Evolutionary conservation across 2,113 vertebrate species (phyloP), one percentile per base, ranked within the genome.

Genomic region (Lasiurus cinereus): DNA sequence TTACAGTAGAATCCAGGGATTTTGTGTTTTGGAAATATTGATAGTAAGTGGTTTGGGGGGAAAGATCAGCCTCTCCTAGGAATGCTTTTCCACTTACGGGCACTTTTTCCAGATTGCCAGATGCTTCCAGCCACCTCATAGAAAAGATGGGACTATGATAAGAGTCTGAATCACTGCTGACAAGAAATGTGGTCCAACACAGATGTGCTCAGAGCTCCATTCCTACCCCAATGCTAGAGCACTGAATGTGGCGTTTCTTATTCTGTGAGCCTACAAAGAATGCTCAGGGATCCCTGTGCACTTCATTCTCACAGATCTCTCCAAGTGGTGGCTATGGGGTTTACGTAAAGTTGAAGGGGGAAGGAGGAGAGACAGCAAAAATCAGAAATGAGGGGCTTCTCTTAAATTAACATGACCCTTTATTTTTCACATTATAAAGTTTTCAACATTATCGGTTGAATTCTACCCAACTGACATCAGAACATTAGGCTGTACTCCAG

Each of bases 1-100:
- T 83, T 52, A 67, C 46, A 13, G 6, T 22, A 46, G 66, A 82
- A 94, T 82, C 82, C 36, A 62, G 67, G 46, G 22, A 5, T 22
- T 94, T 62, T 66, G 12, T 86, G 86, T 86, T 94, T 94, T 6
- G 14, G 82, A 87, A 95, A 94, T 91, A 52, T 83, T 73, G 46
- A 43, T 77, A 56, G 4, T 33, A 27, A 90, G 46, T 93, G 66
- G 27, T 66, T 92, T 69, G 31, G 16, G 33, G 24, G 36, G 73
- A 64, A 78, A 77, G 22, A 13, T 76, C 66, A 74, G 19, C 64
- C 39, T 73, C 48, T 22, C 66, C 31, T 16, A 4, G 78, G 59
- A 91, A 64, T 31, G 50, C 33, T 18, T 85, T 36, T 80, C 62
- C 62, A 62, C 4, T 0, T 24, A 54, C 24, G 39, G 85, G 48